Evolutionary conservation across 2,888 invertebrate genomes (phyloP), one percentile per base, ranked within the genome.

Genomic region (Poecilobothrus nobilitatus): DNA sequence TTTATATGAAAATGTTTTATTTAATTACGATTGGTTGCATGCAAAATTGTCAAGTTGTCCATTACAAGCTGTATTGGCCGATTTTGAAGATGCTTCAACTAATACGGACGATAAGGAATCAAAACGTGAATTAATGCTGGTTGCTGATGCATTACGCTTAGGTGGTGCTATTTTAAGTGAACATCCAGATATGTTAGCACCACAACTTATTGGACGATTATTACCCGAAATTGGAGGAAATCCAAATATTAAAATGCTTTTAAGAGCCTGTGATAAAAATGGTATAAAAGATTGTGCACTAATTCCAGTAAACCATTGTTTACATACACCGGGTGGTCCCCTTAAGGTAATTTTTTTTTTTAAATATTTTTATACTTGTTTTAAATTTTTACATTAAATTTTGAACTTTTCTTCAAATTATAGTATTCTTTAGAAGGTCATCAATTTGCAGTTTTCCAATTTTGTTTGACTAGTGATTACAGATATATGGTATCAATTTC

Each of bases 321-420:
- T 97, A 71, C 97, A 98, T 78, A 97, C 98, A 1, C 98, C 98
- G n/a, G 98, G 98, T 65, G 98, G 98, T 1, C 98, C 98, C 0
- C 83, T 98, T 7, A 97, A 98, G 85, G 94, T 92, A 10, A 27
- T 27, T 27, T 5, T 27, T 5, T 27, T 5, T 6, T 18, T n/a
- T 6, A 20, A 27, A 65, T n/a, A 68, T 12, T 79, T 67, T 62
- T 63, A 33, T 9, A n/a, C 61, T 67, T 10, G 15, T 21, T 37
- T 37, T 37, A 12, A 37, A 12, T 5, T 37, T 5, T 27, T 5
- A 37, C 12, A 20, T 12, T 34, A 21, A 20, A 63, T 18, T 27
- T n/a, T 63, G 41, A 8, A 8, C 33, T 66, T 33, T 18, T 33
- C 10, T 66, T 18, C 10, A 22, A 44, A 44, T 83, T n/a, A n/a